Evolutionary conservation across 2,888 invertebrate genomes (phyloP), one percentile per base, ranked within the genome.

Genomic region (Lasioglossum malachurum): DNA sequence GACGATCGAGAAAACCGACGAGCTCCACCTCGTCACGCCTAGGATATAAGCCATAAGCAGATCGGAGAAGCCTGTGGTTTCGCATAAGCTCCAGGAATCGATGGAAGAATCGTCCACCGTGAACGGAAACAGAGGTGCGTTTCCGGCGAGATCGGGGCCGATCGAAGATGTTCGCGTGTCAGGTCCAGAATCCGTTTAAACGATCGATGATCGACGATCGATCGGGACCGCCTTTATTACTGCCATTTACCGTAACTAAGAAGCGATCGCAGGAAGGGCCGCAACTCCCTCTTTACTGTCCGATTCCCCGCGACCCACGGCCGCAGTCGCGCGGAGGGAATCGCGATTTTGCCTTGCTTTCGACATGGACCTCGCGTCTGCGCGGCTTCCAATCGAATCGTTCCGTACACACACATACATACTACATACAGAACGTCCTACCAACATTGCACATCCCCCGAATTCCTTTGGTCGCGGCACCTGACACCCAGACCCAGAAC

Each of bases 341-440:
- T 75, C 84, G 64, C 31, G 77, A 64, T 64, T 83, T 84, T 78
- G 75, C 83, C 84, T 84, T 84, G 83, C 49, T 49, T 75, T 78
- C 83, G 83, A 83, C 64, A 31, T 31, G 64, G 64, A 16, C 8
- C 53, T 64, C 64, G 64, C 64, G 64, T 31, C 64, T 31, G n/a
- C 27, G 31, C 64, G 64, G 64, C 64, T 64, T 31, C 31, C 64
- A 64, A 64, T 64, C 77, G 74, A 74, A 73, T 73, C 41, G 41
- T 53, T 31, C 49, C n/a, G 10, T 23, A n/a, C 46, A 27, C 27
- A 81, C 5, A 64, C 8, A 5, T 4, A 31, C 4, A 7, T 4
- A 31, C 31, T 16, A 31, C 16, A 60, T 44, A 44, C 44, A 44
- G 44, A 14, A 14, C 44, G 44, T 64, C 31, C 46, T n/a, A 41